Conservation (phyloP, 37 sponge, comb jelly and placozoan genomes). For the Agelas oroides region DNA sequence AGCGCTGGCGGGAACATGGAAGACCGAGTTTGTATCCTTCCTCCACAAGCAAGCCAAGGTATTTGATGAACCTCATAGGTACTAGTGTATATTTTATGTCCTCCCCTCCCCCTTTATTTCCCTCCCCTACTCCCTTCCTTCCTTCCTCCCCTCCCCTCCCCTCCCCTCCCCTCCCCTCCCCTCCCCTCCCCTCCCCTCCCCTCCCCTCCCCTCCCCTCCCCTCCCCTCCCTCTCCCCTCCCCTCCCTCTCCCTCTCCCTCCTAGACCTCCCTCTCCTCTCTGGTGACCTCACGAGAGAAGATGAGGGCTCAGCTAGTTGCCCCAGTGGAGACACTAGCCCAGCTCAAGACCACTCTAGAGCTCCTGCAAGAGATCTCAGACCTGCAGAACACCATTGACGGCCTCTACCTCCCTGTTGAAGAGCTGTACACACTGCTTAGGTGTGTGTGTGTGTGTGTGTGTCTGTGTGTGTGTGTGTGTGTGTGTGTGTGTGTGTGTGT, state of each 20-base stretch:
- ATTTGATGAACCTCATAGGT: neutral
- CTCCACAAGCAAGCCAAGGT: constrained; percentile 87
- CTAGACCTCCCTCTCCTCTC: constrained; percentile 59
- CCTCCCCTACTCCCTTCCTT: too few species aligned
- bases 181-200: too few species aligned
- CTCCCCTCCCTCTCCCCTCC: too few species aligned
- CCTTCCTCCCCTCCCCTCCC: too few species aligned
- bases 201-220: too few species aligned
- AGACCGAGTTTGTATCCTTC: constrained; percentile 74
- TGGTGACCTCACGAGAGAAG: constrained; percentile 53
- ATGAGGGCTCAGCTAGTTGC: constrained; percentile 56
- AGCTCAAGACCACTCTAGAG: constrained; percentile 65
- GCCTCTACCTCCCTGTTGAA: constrained; percentile 81
- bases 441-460: constrained; percentile 27
- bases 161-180: too few species aligned
- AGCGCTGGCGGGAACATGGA: constrained; percentile 81
- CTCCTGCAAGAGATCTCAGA: constrained; percentile 77
- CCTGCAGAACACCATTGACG: constrained; percentile 78
- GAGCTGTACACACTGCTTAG: constrained; percentile 67
- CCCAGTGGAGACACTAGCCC: constrained; percentile 63
- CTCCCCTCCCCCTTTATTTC: constrained; percentile 1
- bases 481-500: too few species aligned
- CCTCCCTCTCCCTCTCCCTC: too few species aligned
- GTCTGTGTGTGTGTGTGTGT: too few species aligned
- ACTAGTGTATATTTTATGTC: neutral